These are phyloP conservation scores for Syncerus caffer DNA, from an alignment of 2,797 vertebrate species.

Conservation along the genomic window DNA sequence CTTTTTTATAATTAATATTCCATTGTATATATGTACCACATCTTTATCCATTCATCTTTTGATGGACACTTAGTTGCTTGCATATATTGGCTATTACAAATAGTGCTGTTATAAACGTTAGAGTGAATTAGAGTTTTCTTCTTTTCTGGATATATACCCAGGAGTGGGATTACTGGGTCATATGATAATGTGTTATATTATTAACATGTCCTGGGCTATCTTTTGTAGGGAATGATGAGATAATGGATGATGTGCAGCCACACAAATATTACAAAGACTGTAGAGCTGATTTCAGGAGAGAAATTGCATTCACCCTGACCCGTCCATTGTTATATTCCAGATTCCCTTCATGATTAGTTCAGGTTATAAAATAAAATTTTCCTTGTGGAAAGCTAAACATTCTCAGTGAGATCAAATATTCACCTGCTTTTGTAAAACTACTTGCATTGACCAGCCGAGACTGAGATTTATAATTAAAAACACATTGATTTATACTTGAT, in stretches of 20 bases:
- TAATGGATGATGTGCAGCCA: neutral
- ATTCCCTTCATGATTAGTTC: neutral
- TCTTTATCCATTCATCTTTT: neutral
- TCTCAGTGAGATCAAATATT: neutral
- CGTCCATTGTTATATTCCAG: neutral
- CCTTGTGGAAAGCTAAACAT: neutral
- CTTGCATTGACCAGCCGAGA: neutral
- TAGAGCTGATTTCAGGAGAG: neutral
- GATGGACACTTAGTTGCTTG: neutral
- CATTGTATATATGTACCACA: neutral
- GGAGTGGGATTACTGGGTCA: neutral
- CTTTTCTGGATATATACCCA: neutral
- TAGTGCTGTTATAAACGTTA: neutral
- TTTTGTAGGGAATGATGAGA: neutral
- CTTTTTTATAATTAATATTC: neutral
- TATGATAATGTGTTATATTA: neutral
- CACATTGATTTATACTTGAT: neutral
- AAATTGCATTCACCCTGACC: neutral
- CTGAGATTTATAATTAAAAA: neutral
- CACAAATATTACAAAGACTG: neutral
- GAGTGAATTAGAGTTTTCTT: neutral
- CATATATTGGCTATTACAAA: neutral
- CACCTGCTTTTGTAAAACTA: neutral
- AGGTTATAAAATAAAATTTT: conserved; percentile 16
- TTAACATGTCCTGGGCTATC: neutral